A percentile compares a stretch with the other conserved stretches of the same genome.
Conservation (phyloP, 64 coral and sea anemone species). For the Catalaphyllia jardinei region DNA sequence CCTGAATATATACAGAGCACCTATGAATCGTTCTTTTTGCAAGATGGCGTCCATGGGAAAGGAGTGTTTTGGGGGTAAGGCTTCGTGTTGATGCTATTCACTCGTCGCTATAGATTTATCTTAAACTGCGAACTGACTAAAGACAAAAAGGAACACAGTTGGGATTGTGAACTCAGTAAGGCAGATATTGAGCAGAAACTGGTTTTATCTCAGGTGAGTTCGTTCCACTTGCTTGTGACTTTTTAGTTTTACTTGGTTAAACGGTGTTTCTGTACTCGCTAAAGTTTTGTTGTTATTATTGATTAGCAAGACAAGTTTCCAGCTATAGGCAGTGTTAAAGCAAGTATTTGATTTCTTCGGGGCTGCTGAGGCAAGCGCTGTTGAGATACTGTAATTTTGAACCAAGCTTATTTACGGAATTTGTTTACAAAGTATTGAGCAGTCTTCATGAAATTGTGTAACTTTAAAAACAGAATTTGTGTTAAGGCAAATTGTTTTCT, state of each 20-base stretch:
- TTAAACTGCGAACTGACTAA: slow-evolving; percentile 48
- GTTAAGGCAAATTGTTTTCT: too few relatives aligned
- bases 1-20: too few relatives aligned
- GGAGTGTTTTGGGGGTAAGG: slow-evolving; percentile 68
- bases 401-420: too few relatives aligned
- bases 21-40: too few relatives aligned
- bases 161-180: slow-evolving; percentile 31
- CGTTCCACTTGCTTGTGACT: background rate
- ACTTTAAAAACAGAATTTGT: too few relatives aligned
- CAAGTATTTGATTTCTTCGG: background rate
- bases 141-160: slow-evolving; percentile 28
- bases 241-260: too few relatives aligned
- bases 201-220: slow-evolving; percentile 55
- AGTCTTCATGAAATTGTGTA: too few relatives aligned
- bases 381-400: too few relatives aligned
- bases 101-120: background rate
- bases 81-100: background rate
- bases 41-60: slow-evolving; percentile 67
- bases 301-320: background rate
- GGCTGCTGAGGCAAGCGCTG: background rate
- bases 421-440: too few relatives aligned
- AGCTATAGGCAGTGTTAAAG: background rate
- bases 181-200: slow-evolving; percentile 57
- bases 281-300: background rate
- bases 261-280: background rate